Percentiles rank a stretch among this genome's conserved stretches.
These are phyloP conservation scores for Magallana gigas DNA, from an alignment of 1,140 invertebrate species.

Conservation along the genomic window DNA sequence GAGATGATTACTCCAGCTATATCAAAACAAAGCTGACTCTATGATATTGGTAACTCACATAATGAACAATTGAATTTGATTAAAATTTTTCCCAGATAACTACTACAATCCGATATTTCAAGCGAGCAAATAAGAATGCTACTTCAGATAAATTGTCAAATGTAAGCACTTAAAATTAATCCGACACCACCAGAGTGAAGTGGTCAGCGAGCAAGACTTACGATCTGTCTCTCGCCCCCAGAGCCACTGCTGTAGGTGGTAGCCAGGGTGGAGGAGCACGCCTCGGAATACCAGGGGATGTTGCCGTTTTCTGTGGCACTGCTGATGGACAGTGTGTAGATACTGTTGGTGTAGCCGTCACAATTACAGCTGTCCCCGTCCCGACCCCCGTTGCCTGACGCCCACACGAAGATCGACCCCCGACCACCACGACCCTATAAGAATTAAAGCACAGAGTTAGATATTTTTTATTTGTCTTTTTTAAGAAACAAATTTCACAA, in stretches of 20 bases:
- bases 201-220: conserved; percentile 53
- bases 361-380: conserved; percentile 98
- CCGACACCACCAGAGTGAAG: too few relatives aligned
- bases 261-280: conserved; percentile 97
- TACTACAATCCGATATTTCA: too few relatives aligned
- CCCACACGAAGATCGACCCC: conserved; percentile 99
- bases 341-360: conserved; percentile 99
- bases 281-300: conserved; percentile 97
- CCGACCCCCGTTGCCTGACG: conserved; percentile 97
- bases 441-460: neutral
- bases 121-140: too few relatives aligned
- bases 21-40: too few relatives aligned
- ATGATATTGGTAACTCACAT: too few relatives aligned
- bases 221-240: conserved; percentile 70
- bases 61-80: too few relatives aligned
- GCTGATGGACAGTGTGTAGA: conserved; percentile 98
- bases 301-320: conserved; percentile 95
- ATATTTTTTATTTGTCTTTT: too few relatives aligned
- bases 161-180: too few relatives aligned
- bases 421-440: conserved; percentile 94
- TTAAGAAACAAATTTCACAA: too few relatives aligned
- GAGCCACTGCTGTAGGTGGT: conserved; percentile 98
- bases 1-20: too few relatives aligned
- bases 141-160: too few relatives aligned
- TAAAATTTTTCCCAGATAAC: too few relatives aligned